Conservation (phyloP, 2,888 invertebrate genomes). For the Drosophila antonietae region DNA sequence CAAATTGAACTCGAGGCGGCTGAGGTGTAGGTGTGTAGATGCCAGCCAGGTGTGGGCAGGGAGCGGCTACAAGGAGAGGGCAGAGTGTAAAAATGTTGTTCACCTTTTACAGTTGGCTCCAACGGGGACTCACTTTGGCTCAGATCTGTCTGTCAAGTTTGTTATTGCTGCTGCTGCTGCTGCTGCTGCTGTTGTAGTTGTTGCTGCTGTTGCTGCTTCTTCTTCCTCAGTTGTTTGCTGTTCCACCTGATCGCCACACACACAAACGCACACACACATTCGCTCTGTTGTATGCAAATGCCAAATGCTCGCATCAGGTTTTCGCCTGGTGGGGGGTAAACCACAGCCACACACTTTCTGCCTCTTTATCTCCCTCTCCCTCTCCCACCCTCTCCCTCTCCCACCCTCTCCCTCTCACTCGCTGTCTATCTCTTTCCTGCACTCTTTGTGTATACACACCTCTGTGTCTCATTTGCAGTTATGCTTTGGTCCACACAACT, state of each 20-base stretch:
- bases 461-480: constrained; percentile 28
- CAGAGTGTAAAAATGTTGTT: constrained; percentile 61
- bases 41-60: constrained; percentile 14
- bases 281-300: constrained; percentile 66
- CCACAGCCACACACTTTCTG: not conserved
- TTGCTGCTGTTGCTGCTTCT: constrained; percentile 6
- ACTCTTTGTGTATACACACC: not conserved
- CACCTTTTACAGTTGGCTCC: constrained; percentile 62
- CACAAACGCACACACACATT: constrained; percentile 23
- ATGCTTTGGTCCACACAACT: constrained; percentile 57
- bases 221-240: constrained; percentile 19
- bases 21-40: not conserved
- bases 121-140: constrained; percentile 29
- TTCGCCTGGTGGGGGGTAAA: constrained; percentile 34
- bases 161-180: constrained; percentile 6
- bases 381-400: not conserved
- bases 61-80: not conserved
- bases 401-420: not conserved
- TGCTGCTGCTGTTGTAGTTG: constrained; percentile 6
- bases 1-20: constrained; percentile 22
- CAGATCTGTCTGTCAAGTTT: constrained; percentile 45
- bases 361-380: not conserved
- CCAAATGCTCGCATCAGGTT: constrained; percentile 72
- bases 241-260: constrained; percentile 58
- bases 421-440: not conserved